Conservation (phyloP, 2,797 vertebrate species). For the Bradypodion pumilum region DNA sequence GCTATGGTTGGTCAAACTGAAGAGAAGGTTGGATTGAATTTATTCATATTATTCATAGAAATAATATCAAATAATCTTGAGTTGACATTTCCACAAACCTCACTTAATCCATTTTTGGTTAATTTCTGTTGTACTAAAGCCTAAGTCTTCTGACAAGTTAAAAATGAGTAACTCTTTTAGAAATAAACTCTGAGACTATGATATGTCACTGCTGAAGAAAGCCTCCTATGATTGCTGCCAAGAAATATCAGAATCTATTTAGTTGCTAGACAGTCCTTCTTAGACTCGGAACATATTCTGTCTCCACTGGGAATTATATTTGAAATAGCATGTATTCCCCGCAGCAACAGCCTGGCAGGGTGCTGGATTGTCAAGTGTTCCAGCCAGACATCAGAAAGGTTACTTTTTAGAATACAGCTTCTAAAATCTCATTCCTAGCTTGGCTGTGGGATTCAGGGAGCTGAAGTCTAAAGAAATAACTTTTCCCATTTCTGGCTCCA, state of each 20-base stretch:
- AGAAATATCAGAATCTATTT: background rate
- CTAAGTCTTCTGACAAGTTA: background rate
- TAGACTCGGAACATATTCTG: background rate
- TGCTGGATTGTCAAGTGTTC: background rate
- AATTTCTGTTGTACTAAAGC: background rate
- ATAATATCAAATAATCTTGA: background rate
- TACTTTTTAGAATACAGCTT: too few relatives aligned
- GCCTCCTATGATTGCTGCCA: background rate
- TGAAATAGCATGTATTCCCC: background rate
- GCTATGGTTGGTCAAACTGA: background rate
- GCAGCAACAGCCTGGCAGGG: background rate
- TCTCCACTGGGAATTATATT: background rate
- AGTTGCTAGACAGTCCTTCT: background rate
- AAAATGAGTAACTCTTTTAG: background rate
- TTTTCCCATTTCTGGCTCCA: too few relatives aligned
- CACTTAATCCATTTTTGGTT: background rate
- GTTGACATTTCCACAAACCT: background rate
- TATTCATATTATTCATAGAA: slow-evolving; percentile 3
- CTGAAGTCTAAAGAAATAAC: too few relatives aligned
- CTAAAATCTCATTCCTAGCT: too few relatives aligned
- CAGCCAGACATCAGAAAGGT: background rate
- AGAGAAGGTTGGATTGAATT: background rate
- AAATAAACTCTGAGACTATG: background rate
- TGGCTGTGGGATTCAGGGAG: too few relatives aligned
- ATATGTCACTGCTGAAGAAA: background rate